phyloP scores from a whole-genome alignment of 2,888 invertebrate species.

The Ochropacha duplaris region DNA sequence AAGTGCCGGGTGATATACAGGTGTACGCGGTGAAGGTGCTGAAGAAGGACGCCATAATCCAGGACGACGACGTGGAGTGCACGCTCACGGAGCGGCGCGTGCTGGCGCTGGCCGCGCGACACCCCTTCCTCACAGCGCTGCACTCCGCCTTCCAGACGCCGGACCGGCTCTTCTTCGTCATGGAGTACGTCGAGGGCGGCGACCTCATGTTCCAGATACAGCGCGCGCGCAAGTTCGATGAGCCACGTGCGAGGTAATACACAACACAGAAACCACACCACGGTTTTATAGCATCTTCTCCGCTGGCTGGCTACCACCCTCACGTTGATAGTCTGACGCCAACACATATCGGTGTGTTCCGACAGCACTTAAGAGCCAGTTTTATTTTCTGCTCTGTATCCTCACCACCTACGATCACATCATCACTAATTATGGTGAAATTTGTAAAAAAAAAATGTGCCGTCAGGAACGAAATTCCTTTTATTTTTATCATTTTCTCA shows the following conservation, averaged over 20 bases:
- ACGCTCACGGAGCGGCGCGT: conserved; percentile 99
- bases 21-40: conserved; percentile 94
- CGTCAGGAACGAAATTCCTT: too few relatives aligned
- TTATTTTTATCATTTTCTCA: too few relatives aligned
- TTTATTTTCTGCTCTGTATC: too few relatives aligned
- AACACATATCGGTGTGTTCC: too few relatives aligned
- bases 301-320: too few relatives aligned
- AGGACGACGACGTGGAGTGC: conserved; percentile 99
- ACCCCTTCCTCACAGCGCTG: conserved; percentile 98
- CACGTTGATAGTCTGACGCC: too few relatives aligned
- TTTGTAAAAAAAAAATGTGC: too few relatives aligned
- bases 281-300: too few relatives aligned
- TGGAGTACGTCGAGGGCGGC: conserved; percentile 99
- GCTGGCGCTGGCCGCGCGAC: conserved; percentile 97
- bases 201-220: conserved; percentile 99
- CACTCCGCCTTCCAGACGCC: conserved; percentile 98
- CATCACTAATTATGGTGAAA: too few relatives aligned
- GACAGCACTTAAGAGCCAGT: too few relatives aligned
- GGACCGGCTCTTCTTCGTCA: conserved; percentile 98
- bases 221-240: conserved; percentile 98
- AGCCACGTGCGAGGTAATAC: conserved; percentile 92
- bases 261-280: conserved; percentile 21
- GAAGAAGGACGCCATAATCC: conserved; percentile 98
- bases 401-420: too few relatives aligned
- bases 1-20: too few relatives aligned